These are phyloP conservation scores for Salticus scenicus DNA, from an alignment of 2,888 invertebrate genomes.

Conservation along the genomic window DNA sequence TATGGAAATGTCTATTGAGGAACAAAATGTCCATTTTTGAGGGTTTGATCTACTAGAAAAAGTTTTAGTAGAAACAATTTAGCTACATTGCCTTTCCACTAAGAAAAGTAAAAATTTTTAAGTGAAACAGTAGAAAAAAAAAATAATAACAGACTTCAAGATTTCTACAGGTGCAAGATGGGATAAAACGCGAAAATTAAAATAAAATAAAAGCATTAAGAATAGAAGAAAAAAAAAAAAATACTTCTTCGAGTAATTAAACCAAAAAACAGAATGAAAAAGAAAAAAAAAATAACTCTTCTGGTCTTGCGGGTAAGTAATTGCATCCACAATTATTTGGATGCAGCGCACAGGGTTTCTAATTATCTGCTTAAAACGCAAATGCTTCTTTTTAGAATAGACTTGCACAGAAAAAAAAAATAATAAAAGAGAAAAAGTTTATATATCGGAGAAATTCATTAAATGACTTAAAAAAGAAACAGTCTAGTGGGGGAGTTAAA, in stretches of 20 bases:
- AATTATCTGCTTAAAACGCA: slow-evolving; percentile 11
- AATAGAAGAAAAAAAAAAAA: not conserved
- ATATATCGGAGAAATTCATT: slow-evolving; percentile 6
- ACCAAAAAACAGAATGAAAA: slow-evolving; percentile 5
- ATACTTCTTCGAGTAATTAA: slow-evolving; percentile 1
- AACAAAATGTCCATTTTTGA: too few relatives aligned
- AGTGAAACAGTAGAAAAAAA: not conserved
- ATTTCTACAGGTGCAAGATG: not conserved
- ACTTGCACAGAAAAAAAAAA: not conserved
- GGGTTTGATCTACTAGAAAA: too few relatives aligned
- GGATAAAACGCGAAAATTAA: not conserved
- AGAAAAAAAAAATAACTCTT: not conserved
- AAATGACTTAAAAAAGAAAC: not conserved
- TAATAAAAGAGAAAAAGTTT: not conserved
- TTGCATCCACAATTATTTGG: not conserved
- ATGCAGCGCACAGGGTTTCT: not conserved
- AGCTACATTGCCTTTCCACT: not conserved
- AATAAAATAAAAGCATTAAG: not conserved
- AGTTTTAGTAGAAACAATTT: not conserved
- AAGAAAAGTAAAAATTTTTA: not conserved
- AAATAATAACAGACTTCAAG: slow-evolving; percentile 3
- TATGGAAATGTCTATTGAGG: too few relatives aligned
- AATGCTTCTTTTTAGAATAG: not conserved
- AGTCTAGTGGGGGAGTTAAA: not conserved
- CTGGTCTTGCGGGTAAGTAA: slow-evolving; percentile 12